Conservation (phyloP, 2,888 invertebrate genomes). For the Trisateles emortualis region DNA sequence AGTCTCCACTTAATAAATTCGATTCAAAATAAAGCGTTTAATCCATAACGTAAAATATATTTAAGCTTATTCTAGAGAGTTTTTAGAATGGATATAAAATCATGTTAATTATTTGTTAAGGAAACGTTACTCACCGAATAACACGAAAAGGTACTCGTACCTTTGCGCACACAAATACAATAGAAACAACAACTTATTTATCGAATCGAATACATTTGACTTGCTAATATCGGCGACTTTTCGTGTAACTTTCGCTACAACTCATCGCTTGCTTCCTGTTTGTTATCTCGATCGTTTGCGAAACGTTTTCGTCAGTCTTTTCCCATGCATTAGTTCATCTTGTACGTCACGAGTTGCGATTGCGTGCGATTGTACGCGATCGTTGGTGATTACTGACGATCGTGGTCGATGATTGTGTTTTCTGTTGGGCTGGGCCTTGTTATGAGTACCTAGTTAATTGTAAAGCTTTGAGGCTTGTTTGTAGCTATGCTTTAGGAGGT, state of each 20-base stretch:
- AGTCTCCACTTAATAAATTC: no score
- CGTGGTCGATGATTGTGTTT: conserved; percentile 40
- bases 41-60: no score
- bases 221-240: conserved; percentile 3
- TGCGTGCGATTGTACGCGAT: conserved; percentile 51
- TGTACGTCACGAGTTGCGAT: conserved; percentile 58
- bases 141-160: no score
- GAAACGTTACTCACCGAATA: no score
- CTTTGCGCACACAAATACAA: no score
- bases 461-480: neutral
- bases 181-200: no score
- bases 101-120: no score
- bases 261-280: conserved; percentile 48
- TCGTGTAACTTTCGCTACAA: conserved; percentile 29
- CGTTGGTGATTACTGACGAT: conserved; percentile 41
- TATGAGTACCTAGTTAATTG: conserved; percentile 33
- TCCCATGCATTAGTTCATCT: conserved; percentile 58
- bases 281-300: conserved; percentile 53
- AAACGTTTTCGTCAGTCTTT: conserved; percentile 54
- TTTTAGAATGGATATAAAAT: no score
- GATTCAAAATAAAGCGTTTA: no score
- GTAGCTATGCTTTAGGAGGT: conserved; percentile 8
- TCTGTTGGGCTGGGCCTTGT: conserved; percentile 8
- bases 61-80: no score
- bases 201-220: neutral